These are phyloP conservation scores for Moxostoma hubbsi DNA, from an alignment of 2,797 vertebrate species.

Conservation along the genomic window DNA sequence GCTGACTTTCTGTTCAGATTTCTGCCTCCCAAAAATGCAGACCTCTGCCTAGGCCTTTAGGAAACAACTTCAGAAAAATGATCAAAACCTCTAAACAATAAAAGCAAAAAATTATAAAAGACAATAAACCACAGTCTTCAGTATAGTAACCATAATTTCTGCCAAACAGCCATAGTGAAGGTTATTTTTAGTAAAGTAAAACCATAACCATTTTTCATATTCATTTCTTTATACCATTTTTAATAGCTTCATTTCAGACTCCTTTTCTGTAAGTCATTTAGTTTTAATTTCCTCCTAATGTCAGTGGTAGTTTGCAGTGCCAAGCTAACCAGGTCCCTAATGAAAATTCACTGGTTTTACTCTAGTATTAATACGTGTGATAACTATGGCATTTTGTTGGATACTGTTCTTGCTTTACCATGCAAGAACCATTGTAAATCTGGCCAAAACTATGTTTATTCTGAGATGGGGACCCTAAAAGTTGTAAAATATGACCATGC, in stretches of 20 bases:
- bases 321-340: conserved; percentile 18
- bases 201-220: conserved; percentile 9
- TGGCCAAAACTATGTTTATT: not conserved
- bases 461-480: conserved; percentile 30
- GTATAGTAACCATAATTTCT: not conserved
- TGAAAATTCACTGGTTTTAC: conserved; percentile 37
- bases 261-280: conserved; percentile 23
- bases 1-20: conserved; percentile 69
- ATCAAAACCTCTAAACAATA: not conserved
- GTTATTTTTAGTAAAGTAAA: conserved; percentile 25
- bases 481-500: conserved; percentile 42
- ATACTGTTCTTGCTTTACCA: not conserved
- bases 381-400: conserved; percentile 23
- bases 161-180: conserved; percentile 8
- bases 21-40: conserved; percentile 60
- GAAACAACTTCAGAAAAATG: not conserved
- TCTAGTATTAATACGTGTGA: conserved; percentile 11
- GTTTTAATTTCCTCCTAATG: conserved; percentile 32
- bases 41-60: conserved; percentile 12
- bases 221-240: conserved; percentile 21
- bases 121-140: conserved; percentile 21
- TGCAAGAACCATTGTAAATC: conserved; percentile 23
- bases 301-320: conserved; percentile 12
- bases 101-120: not conserved
- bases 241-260: not conserved